phyloP scores from a whole-genome alignment of 2,113 vertebrate genomes.

The Daphoenositta chrysoptera region DNA sequence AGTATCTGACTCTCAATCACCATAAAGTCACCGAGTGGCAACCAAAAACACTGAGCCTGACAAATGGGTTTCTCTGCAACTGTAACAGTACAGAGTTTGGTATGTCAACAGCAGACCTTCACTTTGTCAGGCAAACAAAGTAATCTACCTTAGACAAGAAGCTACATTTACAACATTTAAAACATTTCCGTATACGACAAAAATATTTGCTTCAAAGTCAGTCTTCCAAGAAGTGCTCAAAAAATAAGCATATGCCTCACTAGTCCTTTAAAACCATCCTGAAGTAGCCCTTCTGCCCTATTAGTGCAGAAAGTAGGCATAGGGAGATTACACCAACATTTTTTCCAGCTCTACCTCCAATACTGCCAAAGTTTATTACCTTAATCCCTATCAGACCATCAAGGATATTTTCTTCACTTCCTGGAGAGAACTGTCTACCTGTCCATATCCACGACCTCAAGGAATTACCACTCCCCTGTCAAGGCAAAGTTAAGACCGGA shows the following conservation, averaged over 20 bases:
- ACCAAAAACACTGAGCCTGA: not conserved
- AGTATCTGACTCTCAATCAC: not conserved
- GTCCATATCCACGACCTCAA: not conserved
- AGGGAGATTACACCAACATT: not conserved
- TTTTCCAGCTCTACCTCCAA: not conserved
- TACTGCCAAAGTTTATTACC: not conserved
- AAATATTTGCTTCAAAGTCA: not conserved
- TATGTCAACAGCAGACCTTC: not conserved
- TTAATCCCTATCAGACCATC: not conserved
- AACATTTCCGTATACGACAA: not conserved
- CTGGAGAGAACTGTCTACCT: not conserved
- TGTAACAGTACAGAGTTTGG: not conserved
- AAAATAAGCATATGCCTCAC: not conserved
- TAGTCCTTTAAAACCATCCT: not conserved
- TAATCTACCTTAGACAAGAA: not conserved
- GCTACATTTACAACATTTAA: not conserved
- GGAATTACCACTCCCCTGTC: not conserved
- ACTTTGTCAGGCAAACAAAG: not conserved
- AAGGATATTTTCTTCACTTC: not conserved
- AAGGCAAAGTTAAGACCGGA: not conserved
- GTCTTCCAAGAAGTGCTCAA: not conserved
- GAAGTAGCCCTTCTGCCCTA: not conserved
- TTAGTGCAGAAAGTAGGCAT: not conserved
- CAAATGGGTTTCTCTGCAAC: not conserved
- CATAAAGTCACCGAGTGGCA: not conserved